Evolutionary conservation across 2,888 invertebrate species (phyloP).

Genomic region (Nineta flava): DNA sequence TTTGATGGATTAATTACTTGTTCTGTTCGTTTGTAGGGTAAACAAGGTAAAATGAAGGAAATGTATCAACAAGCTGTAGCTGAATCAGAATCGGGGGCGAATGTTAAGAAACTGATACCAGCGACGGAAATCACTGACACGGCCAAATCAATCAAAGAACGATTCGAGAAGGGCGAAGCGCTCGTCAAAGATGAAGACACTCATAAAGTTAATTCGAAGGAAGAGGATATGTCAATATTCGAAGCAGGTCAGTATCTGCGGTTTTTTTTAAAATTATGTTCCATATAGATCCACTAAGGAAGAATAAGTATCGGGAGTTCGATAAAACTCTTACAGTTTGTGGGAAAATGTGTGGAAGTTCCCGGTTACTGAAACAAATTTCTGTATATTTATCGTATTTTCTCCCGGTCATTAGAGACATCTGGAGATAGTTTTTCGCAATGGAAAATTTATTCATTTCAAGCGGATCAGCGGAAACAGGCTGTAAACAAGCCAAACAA

Average conservation of each 20-base stretch:
- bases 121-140: conserved; percentile 35
- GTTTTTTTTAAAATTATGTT: conserved; percentile 2
- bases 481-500: too few relatives aligned
- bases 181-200: conserved; percentile 42
- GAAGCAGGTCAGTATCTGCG: conserved; percentile 63
- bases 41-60: conserved; percentile 79
- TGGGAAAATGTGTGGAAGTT: too few relatives aligned
- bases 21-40: conserved; percentile 45
- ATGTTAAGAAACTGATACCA: conserved; percentile 34
- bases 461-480: too few relatives aligned
- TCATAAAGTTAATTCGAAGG: conserved; percentile 36
- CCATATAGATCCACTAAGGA: too few relatives aligned
- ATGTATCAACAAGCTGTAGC: conserved; percentile 82
- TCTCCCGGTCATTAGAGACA: too few relatives aligned
- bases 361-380: too few relatives aligned
- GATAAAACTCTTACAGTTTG: too few relatives aligned
- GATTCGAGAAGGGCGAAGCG: conserved; percentile 65
- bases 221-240: conserved; percentile 59
- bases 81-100: conserved; percentile 46
- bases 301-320: too few relatives aligned
- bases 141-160: conserved; percentile 53
- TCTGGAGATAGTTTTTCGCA: too few relatives aligned
- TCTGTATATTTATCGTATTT: too few relatives aligned
- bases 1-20: conserved; percentile 19
- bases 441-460: too few relatives aligned